Conservation (phyloP, 2,888 invertebrate genomes). For the Mimachlamys varia region DNA sequence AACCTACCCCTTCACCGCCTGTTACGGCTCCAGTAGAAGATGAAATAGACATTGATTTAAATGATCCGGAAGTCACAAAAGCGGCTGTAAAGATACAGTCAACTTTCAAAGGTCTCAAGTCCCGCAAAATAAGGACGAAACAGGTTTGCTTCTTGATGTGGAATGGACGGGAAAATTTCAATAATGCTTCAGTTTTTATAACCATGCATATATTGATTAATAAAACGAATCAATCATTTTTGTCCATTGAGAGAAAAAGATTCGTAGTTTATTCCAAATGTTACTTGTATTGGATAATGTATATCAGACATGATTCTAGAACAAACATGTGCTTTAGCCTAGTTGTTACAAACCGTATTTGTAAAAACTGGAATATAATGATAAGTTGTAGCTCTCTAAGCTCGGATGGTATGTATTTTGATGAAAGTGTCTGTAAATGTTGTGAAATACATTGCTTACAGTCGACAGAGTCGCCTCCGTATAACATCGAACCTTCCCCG, state of each 20-base stretch:
- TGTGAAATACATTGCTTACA: not conserved
- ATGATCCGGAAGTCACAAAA: conserved; percentile 65
- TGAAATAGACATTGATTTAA: conserved; percentile 59
- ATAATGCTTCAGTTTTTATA: no score
- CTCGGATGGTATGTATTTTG: no score
- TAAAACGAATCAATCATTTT: no score
- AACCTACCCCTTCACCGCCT: not conserved
- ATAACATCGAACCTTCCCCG: not conserved
- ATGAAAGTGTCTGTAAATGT: not conserved
- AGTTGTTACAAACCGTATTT: no score
- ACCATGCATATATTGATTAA: no score
- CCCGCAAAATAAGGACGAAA: conserved; percentile 40
- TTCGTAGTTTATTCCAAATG: no score
- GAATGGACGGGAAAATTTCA: not conserved
- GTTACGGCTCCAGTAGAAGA: not conserved
- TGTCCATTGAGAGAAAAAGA: no score
- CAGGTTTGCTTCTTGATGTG: not conserved
- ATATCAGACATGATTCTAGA: no score
- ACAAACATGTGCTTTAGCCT: no score
- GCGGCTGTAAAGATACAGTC: conserved; percentile 74
- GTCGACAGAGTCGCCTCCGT: not conserved
- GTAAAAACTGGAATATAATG: no score
- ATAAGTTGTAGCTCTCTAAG: no score
- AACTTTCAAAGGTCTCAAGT: conserved; percentile 70
- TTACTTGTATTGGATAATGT: no score